Evolutionary conservation across 2,888 invertebrate genomes (phyloP).

Genomic region (Celastrina argiolus): DNA sequence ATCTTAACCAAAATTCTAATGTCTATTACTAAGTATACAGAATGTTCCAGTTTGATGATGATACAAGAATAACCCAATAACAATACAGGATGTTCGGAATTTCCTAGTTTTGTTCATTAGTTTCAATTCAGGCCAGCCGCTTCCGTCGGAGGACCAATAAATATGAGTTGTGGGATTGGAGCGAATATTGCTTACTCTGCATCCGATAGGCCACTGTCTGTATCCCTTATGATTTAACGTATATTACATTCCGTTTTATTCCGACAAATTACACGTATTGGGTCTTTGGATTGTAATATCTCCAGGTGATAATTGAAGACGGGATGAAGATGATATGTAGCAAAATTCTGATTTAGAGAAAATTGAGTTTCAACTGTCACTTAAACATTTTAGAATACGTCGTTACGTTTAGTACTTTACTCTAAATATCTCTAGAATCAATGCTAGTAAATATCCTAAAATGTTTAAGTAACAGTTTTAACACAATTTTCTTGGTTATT

Average conservation of each 20-base stretch:
- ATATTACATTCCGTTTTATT: conserved; percentile 21
- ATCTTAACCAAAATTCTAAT: too few relatives aligned
- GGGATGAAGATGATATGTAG: too few relatives aligned
- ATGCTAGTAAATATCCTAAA: too few relatives aligned
- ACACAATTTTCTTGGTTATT: too few relatives aligned
- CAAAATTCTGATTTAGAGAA: too few relatives aligned
- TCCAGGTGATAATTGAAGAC: too few relatives aligned
- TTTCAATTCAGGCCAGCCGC: conserved; percentile 23
- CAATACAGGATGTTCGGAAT: conserved; percentile 11
- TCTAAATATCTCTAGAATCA: too few relatives aligned
- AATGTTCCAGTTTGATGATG: neutral
- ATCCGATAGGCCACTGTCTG: conserved; percentile 28
- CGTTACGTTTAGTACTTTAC: too few relatives aligned
- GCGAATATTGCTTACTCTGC: conserved; percentile 45
- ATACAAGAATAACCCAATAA: neutral
- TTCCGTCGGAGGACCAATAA: conserved; percentile 49
- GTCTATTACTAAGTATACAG: too few relatives aligned
- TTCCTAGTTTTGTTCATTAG: conserved; percentile 24
- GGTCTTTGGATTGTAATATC: neutral
- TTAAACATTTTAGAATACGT: too few relatives aligned
- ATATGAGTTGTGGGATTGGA: conserved; percentile 67
- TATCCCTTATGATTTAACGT: conserved; percentile 30
- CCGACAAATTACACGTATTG: neutral
- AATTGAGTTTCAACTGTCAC: too few relatives aligned
- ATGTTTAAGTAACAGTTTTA: too few relatives aligned